phyloP scores from a whole-genome alignment of 64 coral and sea anemone genomes.

The Montipora foliosa region DNA sequence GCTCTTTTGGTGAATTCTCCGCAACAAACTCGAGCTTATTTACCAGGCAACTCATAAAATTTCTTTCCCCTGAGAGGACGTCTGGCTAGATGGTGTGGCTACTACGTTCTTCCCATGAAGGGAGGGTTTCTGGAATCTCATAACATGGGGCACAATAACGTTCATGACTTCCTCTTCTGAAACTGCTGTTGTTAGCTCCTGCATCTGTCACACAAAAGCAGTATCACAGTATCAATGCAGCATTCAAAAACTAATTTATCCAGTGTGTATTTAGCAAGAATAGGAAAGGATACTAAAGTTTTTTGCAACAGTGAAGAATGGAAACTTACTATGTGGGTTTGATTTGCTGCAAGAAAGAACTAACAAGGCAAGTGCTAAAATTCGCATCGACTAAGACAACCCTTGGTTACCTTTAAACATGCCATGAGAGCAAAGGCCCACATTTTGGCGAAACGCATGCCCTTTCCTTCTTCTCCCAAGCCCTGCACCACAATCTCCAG shows the following conservation, averaged over 20 bases:
- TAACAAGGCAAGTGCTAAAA: slow-evolving; percentile 7
- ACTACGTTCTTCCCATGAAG: neutral
- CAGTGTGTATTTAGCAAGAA: neutral
- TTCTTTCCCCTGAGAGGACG: neutral
- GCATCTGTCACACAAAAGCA: slow-evolving; percentile 18
- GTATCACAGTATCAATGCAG: neutral
- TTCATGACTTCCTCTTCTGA: slow-evolving; percentile 16
- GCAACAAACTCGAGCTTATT: neutral
- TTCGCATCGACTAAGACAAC: slow-evolving; percentile 1
- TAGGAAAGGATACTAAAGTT: neutral
- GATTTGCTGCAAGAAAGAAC: slow-evolving; percentile 8
- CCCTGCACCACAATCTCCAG: neutral
- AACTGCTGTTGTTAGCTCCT: slow-evolving; percentile 21
- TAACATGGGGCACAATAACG: neutral
- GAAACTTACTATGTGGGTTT: neutral
- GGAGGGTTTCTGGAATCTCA: neutral
- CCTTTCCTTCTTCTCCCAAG: slow-evolving; percentile 16
- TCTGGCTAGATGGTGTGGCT: neutral
- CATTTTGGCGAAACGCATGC: neutral
- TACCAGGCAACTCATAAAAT: neutral
- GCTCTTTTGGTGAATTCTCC: slow-evolving; percentile 6
- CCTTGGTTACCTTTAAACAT: neutral
- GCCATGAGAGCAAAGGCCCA: slow-evolving; percentile 3
- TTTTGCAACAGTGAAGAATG: slow-evolving; percentile 9
- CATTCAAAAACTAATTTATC: neutral